Percentiles rank a stretch among this genome's conserved stretches.
Conservation (phyloP, 2,797 vertebrate species). For the Hippoglossus hippoglossus region DNA sequence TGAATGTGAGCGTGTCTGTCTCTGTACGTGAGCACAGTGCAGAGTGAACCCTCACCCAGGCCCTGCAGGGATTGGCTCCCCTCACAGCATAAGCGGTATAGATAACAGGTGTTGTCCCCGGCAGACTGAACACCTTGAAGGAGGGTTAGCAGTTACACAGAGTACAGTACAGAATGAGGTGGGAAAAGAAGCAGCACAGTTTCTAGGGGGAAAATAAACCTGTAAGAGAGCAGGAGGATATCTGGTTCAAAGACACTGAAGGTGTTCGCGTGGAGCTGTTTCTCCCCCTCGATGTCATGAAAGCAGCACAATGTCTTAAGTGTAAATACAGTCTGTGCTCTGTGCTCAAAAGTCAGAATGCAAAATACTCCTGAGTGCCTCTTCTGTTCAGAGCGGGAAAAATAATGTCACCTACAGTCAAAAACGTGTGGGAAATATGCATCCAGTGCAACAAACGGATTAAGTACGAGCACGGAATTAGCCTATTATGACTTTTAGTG, state of each 20-base stretch:
- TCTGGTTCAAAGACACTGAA: slow-evolving; percentile 36
- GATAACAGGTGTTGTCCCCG: slow-evolving; percentile 5
- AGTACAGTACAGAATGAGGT: slow-evolving; percentile 1
- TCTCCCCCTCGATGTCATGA: slow-evolving; percentile 29
- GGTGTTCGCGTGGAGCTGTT: slow-evolving; percentile 31
- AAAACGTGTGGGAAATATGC: slow-evolving; percentile 8
- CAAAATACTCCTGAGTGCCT: slow-evolving; percentile 16
- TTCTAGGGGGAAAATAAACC: slow-evolving; percentile 7
- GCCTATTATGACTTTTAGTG: not conserved
- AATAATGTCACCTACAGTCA: slow-evolving; percentile 25
- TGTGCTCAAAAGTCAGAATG: not conserved
- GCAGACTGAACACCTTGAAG: not conserved
- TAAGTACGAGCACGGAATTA: not conserved
- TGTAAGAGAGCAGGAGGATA: slow-evolving; percentile 33
- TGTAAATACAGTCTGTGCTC: slow-evolving; percentile 41
- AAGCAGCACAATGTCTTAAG: slow-evolving; percentile 26
- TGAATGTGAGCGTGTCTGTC: too few species aligned
- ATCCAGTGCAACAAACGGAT: slow-evolving; percentile 13
- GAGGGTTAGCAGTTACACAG: slow-evolving; percentile 8
- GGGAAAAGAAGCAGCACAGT: not conserved
- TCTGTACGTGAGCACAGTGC: too few species aligned
- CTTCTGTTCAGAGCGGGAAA: not conserved
- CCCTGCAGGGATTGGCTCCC: too few species aligned
- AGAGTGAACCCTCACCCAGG: too few species aligned
- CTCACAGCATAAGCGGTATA: too few species aligned